phyloP scores from a whole-genome alignment of 1,140 invertebrate species.

The Tetramorium parvispinum region DNA sequence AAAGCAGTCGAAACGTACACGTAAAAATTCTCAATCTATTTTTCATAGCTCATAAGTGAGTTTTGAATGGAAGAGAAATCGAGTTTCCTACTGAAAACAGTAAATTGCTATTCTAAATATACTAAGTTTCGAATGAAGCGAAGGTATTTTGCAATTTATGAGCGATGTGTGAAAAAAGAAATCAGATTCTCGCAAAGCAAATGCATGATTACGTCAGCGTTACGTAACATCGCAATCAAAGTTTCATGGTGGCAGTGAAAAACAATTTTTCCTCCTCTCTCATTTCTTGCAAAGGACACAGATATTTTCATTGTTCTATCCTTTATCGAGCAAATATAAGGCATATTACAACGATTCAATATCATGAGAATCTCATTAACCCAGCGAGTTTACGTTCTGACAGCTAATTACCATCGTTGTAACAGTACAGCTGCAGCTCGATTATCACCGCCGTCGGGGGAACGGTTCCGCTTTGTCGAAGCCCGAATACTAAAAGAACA shows the following conservation, averaged over 20 bases:
- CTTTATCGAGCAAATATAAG: background rate
- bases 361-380: slow-evolving; percentile 51
- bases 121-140: background rate
- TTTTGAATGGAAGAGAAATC: background rate
- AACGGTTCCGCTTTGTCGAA: slow-evolving; percentile 23
- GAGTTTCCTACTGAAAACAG: background rate
- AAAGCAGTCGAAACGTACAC: background rate
- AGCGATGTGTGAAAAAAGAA: background rate
- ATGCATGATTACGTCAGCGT: background rate
- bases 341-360: slow-evolving; percentile 31
- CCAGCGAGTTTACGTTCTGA: slow-evolving; percentile 34
- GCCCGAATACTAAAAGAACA: background rate
- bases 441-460: slow-evolving; percentile 7
- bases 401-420: slow-evolving; percentile 41
- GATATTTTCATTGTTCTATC: slow-evolving; percentile 1
- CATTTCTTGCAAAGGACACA: background rate
- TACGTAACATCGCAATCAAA: background rate
- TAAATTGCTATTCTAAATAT: background rate
- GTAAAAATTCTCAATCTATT: slow-evolving; percentile 8
- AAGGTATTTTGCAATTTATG: background rate
- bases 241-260: background rate
- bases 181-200: background rate
- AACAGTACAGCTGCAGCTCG: slow-evolving; percentile 22
- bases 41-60: background rate
- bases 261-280: no score